phyloP scores from a whole-genome alignment of 2,888 invertebrate species.

The Sicus ferrugineus region DNA sequence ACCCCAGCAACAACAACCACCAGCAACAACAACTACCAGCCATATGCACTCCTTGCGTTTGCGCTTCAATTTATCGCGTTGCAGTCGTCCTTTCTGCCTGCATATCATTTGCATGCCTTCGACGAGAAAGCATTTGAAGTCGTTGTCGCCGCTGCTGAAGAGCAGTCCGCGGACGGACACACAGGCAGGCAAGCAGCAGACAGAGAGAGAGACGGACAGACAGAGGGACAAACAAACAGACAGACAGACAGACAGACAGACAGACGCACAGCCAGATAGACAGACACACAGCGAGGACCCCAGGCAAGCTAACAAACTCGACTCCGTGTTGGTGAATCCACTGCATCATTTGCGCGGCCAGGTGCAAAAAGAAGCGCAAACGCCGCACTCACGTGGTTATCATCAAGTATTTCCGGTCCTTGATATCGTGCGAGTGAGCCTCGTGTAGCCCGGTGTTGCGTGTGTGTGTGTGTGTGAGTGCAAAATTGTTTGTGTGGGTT shows the following conservation, averaged over 20 bases:
- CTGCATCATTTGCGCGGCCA: slow-evolving; percentile 10
- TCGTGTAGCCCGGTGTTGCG: background rate
- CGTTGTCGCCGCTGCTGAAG: background rate
- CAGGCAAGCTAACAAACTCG: background rate
- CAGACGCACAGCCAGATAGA: too few species aligned
- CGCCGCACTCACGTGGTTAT: slow-evolving; percentile 22
- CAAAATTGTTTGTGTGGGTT: too few species aligned
- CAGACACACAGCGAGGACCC: background rate
- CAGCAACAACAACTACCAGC: background rate
- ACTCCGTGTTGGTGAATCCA: background rate
- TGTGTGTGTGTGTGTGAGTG: too few species aligned
- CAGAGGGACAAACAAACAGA: background rate
- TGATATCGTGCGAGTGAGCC: background rate
- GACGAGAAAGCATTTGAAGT: slow-evolving; percentile 17
- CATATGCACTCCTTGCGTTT: background rate
- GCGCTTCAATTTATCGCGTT: background rate
- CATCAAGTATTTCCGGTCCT: slow-evolving; percentile 29
- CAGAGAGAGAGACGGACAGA: slow-evolving; percentile 9
- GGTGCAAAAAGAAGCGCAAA: slow-evolving; percentile 24
- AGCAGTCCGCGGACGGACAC: background rate
- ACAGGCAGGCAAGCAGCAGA: background rate
- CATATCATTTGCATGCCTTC: slow-evolving; percentile 31
- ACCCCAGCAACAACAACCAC: background rate
- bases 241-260: background rate
- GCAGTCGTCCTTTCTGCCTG: background rate